These are phyloP conservation scores for Uria aalge DNA, from an alignment of 2,113 vertebrate species.

Conservation along the genomic window DNA sequence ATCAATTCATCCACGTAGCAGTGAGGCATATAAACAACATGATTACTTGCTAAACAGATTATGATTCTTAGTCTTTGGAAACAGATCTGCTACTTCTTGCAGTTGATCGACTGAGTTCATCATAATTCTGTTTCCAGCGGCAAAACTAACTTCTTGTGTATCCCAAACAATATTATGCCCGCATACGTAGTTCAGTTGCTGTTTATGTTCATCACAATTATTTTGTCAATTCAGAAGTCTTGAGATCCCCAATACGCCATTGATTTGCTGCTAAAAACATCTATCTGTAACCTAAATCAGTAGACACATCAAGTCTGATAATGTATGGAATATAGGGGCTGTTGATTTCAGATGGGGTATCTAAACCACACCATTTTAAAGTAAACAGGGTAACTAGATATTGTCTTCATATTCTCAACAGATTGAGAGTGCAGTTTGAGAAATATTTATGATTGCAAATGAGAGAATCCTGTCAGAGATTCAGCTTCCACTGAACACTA, in stretches of 20 bases:
- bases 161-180: background rate
- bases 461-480: background rate
- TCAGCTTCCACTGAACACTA: background rate
- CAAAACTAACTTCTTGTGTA: background rate
- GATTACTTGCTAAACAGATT: background rate
- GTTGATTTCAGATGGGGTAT: background rate
- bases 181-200: background rate
- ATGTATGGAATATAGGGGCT: background rate
- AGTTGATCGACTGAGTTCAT: background rate
- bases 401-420: background rate
- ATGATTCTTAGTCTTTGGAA: background rate
- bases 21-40: background rate
- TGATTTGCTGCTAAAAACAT: background rate
- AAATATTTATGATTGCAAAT: background rate
- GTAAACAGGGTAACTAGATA: background rate
- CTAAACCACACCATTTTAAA: background rate
- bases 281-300: background rate
- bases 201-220: background rate
- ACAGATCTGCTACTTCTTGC: background rate
- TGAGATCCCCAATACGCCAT: background rate
- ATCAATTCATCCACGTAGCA: background rate
- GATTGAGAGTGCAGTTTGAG: background rate
- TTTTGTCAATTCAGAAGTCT: background rate
- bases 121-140: background rate
- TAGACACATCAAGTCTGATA: background rate